phyloP scores from a whole-genome alignment of 2,888 invertebrate genomes.

The Ormyrus rosae region DNA sequence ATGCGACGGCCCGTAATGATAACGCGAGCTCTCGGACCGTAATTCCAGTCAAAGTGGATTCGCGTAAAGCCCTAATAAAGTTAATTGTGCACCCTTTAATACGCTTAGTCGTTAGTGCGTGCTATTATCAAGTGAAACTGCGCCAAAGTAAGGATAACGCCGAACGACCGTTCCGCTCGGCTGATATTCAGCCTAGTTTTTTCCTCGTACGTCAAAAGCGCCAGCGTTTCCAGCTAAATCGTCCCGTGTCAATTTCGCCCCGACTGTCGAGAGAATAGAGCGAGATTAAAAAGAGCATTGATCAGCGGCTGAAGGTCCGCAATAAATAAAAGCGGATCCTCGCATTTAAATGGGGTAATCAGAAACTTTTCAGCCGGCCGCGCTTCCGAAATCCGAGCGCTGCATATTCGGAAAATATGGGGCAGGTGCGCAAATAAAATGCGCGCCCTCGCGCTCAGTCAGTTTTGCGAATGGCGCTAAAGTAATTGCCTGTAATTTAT shows the following conservation, averaged over 20 bases:
- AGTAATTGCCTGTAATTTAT: conserved; percentile 76
- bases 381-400: too few species aligned
- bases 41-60: conserved; percentile 47
- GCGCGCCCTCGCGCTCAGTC: neutral
- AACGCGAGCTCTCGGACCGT: conserved; percentile 30
- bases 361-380: too few species aligned
- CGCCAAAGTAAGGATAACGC: too few species aligned
- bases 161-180: too few species aligned
- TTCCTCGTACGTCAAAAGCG: too few species aligned
- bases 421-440: conserved; percentile 12
- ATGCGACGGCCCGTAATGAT: neutral
- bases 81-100: conserved; percentile 48
- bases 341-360: too few species aligned
- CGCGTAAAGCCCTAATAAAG: conserved; percentile 50
- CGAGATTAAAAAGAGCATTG: too few species aligned
- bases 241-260: too few species aligned
- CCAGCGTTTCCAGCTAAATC: too few species aligned
- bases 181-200: too few species aligned
- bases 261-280: too few species aligned
- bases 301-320: neutral
- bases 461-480: conserved; percentile 62
- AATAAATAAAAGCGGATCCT: too few species aligned
- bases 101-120: conserved; percentile 31
- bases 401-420: neutral
- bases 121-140: conserved; percentile 15